These are phyloP conservation scores for Pseudonaja textilis DNA, from an alignment of 2,113 vertebrate species.

Conservation along the genomic window DNA sequence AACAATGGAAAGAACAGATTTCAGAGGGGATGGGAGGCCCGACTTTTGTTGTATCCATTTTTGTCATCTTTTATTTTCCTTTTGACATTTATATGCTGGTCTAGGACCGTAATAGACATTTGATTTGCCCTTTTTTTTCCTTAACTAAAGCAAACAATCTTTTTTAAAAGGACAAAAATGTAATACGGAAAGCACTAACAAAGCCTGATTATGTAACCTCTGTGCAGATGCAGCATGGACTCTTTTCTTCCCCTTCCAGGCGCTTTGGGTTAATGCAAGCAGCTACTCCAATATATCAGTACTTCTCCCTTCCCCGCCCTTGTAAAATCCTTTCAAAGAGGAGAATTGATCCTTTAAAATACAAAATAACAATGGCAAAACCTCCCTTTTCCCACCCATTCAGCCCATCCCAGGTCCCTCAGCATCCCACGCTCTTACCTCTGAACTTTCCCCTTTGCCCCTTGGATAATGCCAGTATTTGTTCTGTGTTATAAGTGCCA, in stretches of 20 bases:
- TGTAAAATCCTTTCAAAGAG: slow-evolving; percentile 23
- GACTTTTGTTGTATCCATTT: slow-evolving; percentile 13
- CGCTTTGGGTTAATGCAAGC: slow-evolving; percentile 72
- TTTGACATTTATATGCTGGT: not conserved
- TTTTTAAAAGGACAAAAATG: slow-evolving; percentile 26
- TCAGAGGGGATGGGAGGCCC: not conserved
- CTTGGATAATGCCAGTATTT: slow-evolving; percentile 70
- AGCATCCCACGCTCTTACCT: slow-evolving; percentile 53
- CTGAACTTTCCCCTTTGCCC: not conserved
- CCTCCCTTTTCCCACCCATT: not conserved
- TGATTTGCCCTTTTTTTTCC: slow-evolving; percentile 7
- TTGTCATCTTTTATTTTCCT: slow-evolving; percentile 32
- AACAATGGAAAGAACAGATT: not conserved
- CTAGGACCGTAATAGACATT: not conserved
- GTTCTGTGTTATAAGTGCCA: slow-evolving; percentile 87
- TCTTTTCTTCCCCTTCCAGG: slow-evolving; percentile 65
- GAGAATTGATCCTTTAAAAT: slow-evolving; percentile 20
- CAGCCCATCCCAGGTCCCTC: slow-evolving; percentile 49
- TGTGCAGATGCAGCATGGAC: slow-evolving; percentile 81
- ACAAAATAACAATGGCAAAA: slow-evolving; percentile 16
- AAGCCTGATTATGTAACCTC: slow-evolving; percentile 74
- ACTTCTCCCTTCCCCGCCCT: slow-evolving; percentile 1
- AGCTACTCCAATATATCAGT: slow-evolving; percentile 46
- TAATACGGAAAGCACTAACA: slow-evolving; percentile 75
- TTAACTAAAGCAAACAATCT: slow-evolving; percentile 33